Conservation (phyloP, 2,888 invertebrate species). For the Ormia ochracea region DNA sequence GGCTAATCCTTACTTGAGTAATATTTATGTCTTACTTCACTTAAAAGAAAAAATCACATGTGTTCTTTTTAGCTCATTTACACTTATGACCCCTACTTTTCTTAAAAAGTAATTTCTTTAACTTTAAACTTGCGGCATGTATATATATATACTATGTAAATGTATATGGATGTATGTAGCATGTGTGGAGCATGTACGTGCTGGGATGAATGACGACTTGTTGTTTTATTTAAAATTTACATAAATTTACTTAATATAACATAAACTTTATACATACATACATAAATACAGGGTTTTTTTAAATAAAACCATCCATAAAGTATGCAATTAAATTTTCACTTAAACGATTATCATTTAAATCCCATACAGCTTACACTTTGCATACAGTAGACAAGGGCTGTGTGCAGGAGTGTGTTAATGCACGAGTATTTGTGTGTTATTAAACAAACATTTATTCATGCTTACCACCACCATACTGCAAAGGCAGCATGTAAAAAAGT, state of each 20-base stretch:
- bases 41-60: constrained; percentile 52
- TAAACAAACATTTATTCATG: constrained; percentile 27
- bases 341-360: constrained; percentile 76
- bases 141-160: neutral
- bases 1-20: constrained; percentile 37
- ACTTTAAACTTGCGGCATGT: constrained; percentile 22
- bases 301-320: constrained; percentile 72
- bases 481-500: constrained; percentile 49
- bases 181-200: no score
- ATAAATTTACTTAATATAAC: constrained; percentile 72
- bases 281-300: neutral
- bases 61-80: constrained; percentile 26
- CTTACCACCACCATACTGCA: constrained; percentile 1
- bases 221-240: constrained; percentile 72
- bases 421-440: neutral
- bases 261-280: constrained; percentile 22
- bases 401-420: neutral
- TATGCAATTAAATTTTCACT: constrained; percentile 76
- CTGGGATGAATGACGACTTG: neutral
- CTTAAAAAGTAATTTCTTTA: constrained; percentile 19
- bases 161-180: neutral
- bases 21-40: constrained; percentile 72
- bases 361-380: constrained; percentile 64
- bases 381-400: constrained; percentile 5
- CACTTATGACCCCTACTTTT: constrained; percentile 40